These are phyloP conservation scores for Stictocephala bisonia DNA, from an alignment of 2,888 invertebrate genomes.

Conservation along the genomic window DNA sequence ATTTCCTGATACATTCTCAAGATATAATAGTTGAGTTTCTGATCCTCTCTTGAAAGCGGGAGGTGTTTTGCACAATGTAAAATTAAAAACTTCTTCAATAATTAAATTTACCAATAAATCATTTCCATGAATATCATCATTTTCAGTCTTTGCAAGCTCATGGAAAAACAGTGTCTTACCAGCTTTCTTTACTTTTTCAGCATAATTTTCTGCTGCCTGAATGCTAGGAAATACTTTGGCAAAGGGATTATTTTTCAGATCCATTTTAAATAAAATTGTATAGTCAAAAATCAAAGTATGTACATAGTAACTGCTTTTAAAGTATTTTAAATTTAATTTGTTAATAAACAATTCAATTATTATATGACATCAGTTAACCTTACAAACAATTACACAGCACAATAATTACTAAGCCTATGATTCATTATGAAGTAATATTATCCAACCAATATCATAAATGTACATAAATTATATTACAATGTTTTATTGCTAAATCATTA, in stretches of 20 bases:
- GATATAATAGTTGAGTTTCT: constrained; percentile 69
- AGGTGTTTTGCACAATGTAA: constrained; percentile 73
- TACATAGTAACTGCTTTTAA: too few species aligned
- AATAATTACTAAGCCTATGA: too few species aligned
- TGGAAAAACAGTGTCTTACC: constrained; percentile 15
- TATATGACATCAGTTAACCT: too few species aligned
- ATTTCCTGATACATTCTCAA: constrained; percentile 71
- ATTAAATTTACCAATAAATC: constrained; percentile 22
- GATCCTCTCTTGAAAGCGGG: constrained; percentile 60
- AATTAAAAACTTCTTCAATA: constrained; percentile 78
- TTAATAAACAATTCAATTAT: too few species aligned
- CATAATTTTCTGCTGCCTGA: constrained; percentile 24
- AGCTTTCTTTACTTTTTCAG: constrained; percentile 1
- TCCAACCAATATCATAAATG: too few species aligned
- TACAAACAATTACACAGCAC: too few species aligned
- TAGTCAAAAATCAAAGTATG: too few species aligned
- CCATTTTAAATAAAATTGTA: too few species aligned
- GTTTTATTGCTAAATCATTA: too few species aligned
- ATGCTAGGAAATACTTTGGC: constrained; percentile 27
- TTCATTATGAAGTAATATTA: too few species aligned
- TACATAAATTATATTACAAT: too few species aligned
- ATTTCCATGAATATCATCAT: constrained; percentile 13
- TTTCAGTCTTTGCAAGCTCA: neutral
- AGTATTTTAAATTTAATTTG: too few species aligned
- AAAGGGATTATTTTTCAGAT: constrained; percentile 31